phyloP scores from a whole-genome alignment of 1,140 invertebrate genomes.

The Druon quercuslanigerum region DNA sequence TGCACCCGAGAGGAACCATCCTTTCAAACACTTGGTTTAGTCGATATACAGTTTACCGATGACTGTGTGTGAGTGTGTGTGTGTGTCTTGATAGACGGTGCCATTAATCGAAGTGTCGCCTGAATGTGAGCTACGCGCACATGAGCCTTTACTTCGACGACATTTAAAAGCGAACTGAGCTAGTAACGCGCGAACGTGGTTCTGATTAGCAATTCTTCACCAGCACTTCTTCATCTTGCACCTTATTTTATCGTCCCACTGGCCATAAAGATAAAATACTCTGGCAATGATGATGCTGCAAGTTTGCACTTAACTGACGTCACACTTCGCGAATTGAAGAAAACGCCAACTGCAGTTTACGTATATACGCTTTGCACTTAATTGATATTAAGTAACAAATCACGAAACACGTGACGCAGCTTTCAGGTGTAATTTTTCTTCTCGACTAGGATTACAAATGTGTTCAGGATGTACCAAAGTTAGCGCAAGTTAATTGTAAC shows the following conservation, averaged over 20 bases:
- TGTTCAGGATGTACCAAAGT: no score
- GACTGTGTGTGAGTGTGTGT: slow-evolving; percentile 33
- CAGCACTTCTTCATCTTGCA: slow-evolving; percentile 9
- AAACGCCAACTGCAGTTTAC: not conserved
- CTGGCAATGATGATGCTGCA: slow-evolving; percentile 17
- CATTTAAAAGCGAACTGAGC: slow-evolving; percentile 6
- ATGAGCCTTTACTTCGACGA: slow-evolving; percentile 27
- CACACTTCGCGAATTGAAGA: slow-evolving; percentile 17
- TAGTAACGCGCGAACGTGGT: slow-evolving; percentile 21
- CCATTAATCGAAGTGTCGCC: slow-evolving; percentile 44
- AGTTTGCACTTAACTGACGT: slow-evolving; percentile 30
- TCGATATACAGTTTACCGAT: slow-evolving; percentile 30
- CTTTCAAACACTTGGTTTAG: slow-evolving; percentile 32
- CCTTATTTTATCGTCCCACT: slow-evolving; percentile 32
- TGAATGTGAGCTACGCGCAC: slow-evolving; percentile 33
- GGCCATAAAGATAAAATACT: slow-evolving; percentile 33
- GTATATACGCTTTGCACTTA: slow-evolving; percentile 1
- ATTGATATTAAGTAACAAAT: not conserved
- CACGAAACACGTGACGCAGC: slow-evolving; percentile 16
- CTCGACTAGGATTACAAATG: no score
- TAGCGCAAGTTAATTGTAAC: no score
- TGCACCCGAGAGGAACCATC: slow-evolving; percentile 17
- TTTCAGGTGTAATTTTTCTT: not conserved
- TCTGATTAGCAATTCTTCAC: slow-evolving; percentile 40
- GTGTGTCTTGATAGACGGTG: slow-evolving; percentile 30